A percentile compares a stretch with the other conserved stretches of the same genome.
These are phyloP conservation scores for Pachliopta kotzebuea DNA, from an alignment of 2,888 invertebrate species.

Conservation along the genomic window DNA sequence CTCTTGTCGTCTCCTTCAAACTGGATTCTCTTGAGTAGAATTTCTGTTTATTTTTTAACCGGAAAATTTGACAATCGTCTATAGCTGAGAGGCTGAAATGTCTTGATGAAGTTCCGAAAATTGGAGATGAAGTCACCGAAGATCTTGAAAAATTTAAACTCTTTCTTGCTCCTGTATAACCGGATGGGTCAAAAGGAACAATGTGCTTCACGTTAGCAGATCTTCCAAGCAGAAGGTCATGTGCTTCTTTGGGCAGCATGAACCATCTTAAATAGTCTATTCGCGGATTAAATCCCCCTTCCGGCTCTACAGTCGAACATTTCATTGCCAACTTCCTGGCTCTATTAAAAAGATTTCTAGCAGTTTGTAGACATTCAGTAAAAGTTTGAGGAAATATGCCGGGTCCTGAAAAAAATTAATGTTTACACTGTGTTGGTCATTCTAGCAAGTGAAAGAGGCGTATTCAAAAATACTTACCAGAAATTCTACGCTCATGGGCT, in stretches of 20 bases:
- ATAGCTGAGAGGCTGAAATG: conserved; percentile 86
- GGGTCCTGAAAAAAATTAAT: conserved; percentile 68
- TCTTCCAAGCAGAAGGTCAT: conserved; percentile 85
- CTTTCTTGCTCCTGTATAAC: conserved; percentile 77
- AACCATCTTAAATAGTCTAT: conserved; percentile 91
- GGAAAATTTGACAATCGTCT: conserved; percentile 77
- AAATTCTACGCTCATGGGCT: conserved; percentile 85
- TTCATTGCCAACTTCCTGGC: conserved; percentile 89
- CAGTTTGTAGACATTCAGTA: conserved; percentile 89
- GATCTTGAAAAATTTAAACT: conserved; percentile 59
- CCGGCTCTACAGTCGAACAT: conserved; percentile 87
- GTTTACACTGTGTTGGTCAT: neutral
- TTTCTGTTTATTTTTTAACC: conserved; percentile 71
- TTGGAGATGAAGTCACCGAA: conserved; percentile 68
- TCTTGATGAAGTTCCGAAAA: conserved; percentile 80
- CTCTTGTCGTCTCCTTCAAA: conserved; percentile 66
- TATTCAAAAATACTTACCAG: conserved; percentile 55
- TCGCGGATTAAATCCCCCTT: conserved; percentile 84
- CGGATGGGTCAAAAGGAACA: conserved; percentile 87
- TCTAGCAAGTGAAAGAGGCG: neutral
- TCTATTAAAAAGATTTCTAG: conserved; percentile 87
- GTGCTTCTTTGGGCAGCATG: conserved; percentile 93
- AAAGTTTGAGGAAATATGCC: conserved; percentile 87
- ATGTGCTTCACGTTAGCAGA: conserved; percentile 88
- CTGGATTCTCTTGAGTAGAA: conserved; percentile 69